Conservation (phyloP, 2,113 vertebrate species). For the Canis aureus region DNA sequence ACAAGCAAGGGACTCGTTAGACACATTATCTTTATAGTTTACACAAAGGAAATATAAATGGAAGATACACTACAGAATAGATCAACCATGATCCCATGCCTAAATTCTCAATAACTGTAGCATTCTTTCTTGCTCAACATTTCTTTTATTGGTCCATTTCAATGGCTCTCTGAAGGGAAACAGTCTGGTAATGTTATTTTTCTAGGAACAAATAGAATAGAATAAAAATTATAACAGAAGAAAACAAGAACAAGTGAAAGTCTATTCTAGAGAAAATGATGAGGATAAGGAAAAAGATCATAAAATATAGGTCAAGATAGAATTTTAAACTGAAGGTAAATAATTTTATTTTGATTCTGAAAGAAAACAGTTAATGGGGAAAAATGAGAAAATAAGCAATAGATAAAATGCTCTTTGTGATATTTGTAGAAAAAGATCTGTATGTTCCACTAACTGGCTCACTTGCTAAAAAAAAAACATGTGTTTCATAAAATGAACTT, state of each 20-base stretch:
- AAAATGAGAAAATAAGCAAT: conserved; percentile 37
- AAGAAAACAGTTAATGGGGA: background rate
- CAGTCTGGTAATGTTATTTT: background rate
- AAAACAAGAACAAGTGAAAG: background rate
- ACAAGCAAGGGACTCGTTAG: background rate
- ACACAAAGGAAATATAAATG: background rate
- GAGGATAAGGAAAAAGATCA: background rate
- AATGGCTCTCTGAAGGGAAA: background rate
- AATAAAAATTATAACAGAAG: conserved; percentile 47
- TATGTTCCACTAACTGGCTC: background rate
- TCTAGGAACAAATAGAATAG: background rate
- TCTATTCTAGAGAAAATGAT: conserved; percentile 37
- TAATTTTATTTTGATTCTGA: conserved; percentile 57
- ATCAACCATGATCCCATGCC: background rate
- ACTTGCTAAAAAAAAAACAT: conserved; percentile 26
- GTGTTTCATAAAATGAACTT: conserved; percentile 30
- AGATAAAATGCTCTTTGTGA: conserved; percentile 10
- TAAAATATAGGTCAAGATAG: conserved; percentile 11
- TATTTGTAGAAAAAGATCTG: conserved; percentile 4
- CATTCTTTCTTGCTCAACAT: conserved; percentile 7
- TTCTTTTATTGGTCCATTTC: conserved; percentile 3
- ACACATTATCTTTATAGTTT: background rate
- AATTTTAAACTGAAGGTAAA: conserved; percentile 30
- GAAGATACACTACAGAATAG: background rate
- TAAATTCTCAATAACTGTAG: background rate